Evolutionary conservation across 2,113 vertebrate species (phyloP).

Genomic region (Anoura caudifer): DNA sequence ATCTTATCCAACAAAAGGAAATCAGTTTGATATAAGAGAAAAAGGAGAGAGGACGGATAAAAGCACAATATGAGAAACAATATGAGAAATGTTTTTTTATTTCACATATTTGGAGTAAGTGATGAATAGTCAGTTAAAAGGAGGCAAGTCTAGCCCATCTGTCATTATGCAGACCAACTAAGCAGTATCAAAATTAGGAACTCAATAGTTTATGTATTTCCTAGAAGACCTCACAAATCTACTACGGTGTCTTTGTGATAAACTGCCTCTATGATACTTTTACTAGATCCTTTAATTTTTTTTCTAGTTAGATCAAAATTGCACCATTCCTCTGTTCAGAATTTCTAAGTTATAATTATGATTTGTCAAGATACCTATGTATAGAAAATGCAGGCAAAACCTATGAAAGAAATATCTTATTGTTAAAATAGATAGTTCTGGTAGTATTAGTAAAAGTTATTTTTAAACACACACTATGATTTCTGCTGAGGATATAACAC

Average conservation of each 20-base stretch:
- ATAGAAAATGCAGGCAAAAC: not conserved
- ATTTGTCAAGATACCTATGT: not conserved
- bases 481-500: not conserved
- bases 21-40: not conserved
- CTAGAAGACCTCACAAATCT: not conserved
- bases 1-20: not conserved
- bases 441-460: not conserved
- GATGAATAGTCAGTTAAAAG: not conserved
- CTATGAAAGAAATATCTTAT: not conserved
- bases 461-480: not conserved
- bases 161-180: not conserved
- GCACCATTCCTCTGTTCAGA: not conserved
- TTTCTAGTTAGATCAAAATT: not conserved
- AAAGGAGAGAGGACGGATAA: not conserved
- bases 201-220: not conserved
- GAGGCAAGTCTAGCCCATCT: not conserved
- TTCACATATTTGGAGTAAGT: not conserved
- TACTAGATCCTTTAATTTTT: not conserved
- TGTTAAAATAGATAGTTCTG: not conserved
- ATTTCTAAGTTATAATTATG: not conserved
- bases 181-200: not conserved
- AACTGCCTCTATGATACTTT: not conserved
- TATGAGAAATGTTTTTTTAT: not conserved
- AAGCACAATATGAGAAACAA: not conserved
- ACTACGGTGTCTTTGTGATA: not conserved